These are phyloP conservation scores for Tamandua tetradactyla DNA, from an alignment of 2,797 vertebrate genomes.

Conservation along the genomic window DNA sequence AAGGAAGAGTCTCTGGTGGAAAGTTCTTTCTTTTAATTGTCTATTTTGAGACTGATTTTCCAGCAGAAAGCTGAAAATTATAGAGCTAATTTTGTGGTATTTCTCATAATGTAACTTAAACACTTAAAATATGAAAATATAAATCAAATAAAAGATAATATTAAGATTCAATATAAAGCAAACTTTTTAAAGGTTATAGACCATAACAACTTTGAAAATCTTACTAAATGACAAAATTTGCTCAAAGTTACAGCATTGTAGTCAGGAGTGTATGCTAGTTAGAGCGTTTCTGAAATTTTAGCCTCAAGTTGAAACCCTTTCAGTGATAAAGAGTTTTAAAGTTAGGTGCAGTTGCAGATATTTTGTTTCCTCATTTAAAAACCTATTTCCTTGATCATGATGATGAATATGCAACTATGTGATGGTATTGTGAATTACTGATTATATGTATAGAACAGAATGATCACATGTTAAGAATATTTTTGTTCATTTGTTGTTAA, in stretches of 20 bases:
- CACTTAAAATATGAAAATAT: slow-evolving; percentile 1
- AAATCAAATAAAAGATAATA: slow-evolving; percentile 17
- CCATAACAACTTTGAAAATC: not conserved
- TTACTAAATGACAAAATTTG: not conserved
- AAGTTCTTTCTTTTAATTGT: not conserved
- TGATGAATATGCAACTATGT: too few relatives aligned
- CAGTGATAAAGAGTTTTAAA: not conserved
- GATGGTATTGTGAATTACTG: too few relatives aligned
- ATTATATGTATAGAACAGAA: too few relatives aligned
- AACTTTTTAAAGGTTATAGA: not conserved
- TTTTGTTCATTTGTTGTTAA: too few relatives aligned
- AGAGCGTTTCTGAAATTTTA: slow-evolving; percentile 3
- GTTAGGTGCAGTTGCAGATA: not conserved
- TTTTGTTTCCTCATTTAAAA: slow-evolving; percentile 6
- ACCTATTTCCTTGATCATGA: not conserved
- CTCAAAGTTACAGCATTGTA: not conserved
- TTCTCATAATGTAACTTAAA: not conserved
- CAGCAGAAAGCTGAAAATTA: not conserved
- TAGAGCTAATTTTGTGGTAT: not conserved
- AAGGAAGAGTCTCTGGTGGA: not conserved
- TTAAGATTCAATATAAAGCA: slow-evolving; percentile 20
- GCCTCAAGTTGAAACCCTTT: not conserved
- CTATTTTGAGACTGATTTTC: not conserved
- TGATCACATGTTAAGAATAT: too few relatives aligned
- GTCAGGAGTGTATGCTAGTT: not conserved